These are phyloP conservation scores for Theristicus caerulescens DNA, from an alignment of 2,113 vertebrate species.

Conservation along the genomic window DNA sequence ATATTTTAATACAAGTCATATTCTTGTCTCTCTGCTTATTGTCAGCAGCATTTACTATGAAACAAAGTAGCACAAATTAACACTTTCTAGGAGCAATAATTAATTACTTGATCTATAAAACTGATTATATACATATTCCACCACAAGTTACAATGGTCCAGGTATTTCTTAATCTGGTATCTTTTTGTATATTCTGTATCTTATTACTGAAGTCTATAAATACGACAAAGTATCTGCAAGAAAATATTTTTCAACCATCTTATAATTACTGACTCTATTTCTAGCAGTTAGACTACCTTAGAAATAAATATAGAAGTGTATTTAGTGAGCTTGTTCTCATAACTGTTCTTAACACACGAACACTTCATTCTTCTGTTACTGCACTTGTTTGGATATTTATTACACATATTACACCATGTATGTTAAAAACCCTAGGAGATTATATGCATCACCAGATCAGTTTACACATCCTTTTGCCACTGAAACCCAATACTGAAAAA, in stretches of 20 bases:
- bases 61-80: conserved; percentile 62
- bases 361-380: background rate
- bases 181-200: background rate
- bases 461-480: background rate
- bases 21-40: conserved; percentile 99
- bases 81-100: conserved; percentile 18
- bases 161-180: background rate
- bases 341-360: background rate
- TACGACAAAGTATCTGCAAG: background rate
- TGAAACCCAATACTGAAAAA: background rate
- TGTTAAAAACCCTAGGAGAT: background rate
- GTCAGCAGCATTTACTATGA: conserved; percentile 95
- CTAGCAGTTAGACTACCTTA: background rate
- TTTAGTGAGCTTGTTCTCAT: background rate
- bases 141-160: background rate
- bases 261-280: background rate
- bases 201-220: background rate
- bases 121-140: background rate
- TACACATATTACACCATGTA: background rate
- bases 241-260: background rate
- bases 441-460: background rate
- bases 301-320: background rate
- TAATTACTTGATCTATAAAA: background rate
- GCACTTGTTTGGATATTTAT: background rate
- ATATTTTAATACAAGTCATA: conserved; percentile 96